Percentiles rank a stretch among this genome's conserved stretches.
These are phyloP conservation scores for Donacobius atricapilla DNA, from an alignment of 2,113 vertebrate genomes.

Conservation along the genomic window DNA sequence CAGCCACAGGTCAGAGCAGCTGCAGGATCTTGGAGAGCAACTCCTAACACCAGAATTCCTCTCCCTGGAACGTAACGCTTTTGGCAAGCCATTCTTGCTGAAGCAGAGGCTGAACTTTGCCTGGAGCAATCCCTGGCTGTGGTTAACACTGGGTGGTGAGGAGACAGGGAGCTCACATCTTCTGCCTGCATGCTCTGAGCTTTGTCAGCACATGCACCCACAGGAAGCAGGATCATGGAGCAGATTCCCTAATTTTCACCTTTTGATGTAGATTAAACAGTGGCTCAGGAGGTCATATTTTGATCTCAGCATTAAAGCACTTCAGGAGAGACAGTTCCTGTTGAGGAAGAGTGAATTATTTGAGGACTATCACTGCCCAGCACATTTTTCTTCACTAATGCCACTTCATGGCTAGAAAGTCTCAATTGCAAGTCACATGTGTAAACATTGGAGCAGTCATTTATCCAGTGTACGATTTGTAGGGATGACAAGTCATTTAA, in stretches of 20 bases:
- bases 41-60: not conserved
- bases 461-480: not conserved
- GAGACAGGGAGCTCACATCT: not conserved
- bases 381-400: not conserved
- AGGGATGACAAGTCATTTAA: conserved; percentile 43
- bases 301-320: not conserved
- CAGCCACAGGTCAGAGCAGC: not conserved
- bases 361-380: not conserved
- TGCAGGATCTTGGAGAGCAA: not conserved
- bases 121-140: not conserved
- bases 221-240: not conserved
- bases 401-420: not conserved
- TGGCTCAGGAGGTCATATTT: not conserved
- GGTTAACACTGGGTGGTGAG: not conserved
- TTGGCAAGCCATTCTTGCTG: not conserved
- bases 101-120: not conserved
- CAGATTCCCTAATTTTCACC: not conserved
- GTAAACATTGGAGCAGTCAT: conserved; percentile 8
- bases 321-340: not conserved
- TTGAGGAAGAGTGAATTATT: not conserved
- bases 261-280: not conserved
- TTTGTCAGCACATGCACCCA: not conserved
- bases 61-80: not conserved
- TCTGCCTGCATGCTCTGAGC: not conserved
- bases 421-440: not conserved